Evolutionary conservation across 2,888 invertebrate genomes (phyloP).

Genomic region (Pristionchus entomophagus): DNA sequence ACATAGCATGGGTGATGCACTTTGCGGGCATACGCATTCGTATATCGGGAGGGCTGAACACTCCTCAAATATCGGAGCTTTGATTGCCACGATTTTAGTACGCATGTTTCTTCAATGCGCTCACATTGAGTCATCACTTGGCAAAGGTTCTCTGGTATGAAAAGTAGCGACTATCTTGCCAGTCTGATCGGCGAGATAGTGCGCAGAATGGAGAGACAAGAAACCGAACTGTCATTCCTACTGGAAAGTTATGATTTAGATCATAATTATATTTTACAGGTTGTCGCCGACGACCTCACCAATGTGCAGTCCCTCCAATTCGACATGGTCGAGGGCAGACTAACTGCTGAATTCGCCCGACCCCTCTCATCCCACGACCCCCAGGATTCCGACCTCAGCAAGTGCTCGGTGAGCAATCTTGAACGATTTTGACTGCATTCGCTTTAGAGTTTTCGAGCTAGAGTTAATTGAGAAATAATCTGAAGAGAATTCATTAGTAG

Average conservation of each 20-base stretch:
- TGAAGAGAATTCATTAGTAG: too few species aligned
- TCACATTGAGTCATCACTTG: neutral
- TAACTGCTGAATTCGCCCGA: constrained; percentile 59
- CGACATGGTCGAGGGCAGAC: constrained; percentile 52
- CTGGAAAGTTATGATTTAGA: neutral
- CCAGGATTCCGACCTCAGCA: constrained; percentile 48
- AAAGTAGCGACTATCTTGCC: neutral
- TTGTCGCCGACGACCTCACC: constrained; percentile 58
- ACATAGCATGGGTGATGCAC: constrained; percentile 20
- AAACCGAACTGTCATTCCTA: too few species aligned
- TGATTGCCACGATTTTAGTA: too few species aligned
- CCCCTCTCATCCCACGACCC: constrained; percentile 49
- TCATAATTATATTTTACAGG: constrained; percentile 42
- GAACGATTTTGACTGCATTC: neutral
- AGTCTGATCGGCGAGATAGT: neutral
- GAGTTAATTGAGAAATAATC: too few species aligned
- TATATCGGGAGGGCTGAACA: too few species aligned
- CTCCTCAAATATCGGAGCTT: too few species aligned
- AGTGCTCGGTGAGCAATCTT: constrained; percentile 18
- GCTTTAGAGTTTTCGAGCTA: too few species aligned
- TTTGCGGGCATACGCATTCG: neutral
- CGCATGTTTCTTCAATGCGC: neutral
- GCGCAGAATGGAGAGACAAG: neutral
- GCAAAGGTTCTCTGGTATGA: neutral
- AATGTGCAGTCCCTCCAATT: constrained; percentile 64